phyloP scores from a whole-genome alignment of 2,888 invertebrate genomes.

The Sesamia inferens region DNA sequence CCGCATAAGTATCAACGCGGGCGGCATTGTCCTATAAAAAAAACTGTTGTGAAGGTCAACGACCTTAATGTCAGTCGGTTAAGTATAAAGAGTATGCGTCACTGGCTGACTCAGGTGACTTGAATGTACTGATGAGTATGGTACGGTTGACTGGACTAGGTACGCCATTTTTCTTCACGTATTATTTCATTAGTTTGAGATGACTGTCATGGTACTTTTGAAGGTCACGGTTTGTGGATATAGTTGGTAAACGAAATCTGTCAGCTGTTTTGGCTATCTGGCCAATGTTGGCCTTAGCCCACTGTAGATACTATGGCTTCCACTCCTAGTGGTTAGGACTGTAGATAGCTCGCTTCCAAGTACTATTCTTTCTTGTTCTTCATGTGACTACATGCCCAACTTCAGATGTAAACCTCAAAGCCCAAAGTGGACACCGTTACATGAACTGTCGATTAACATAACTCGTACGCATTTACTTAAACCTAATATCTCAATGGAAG shows the following conservation, averaged over 20 bases:
- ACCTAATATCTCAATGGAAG: not conserved
- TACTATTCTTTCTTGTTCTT: not conserved
- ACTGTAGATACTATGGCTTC: too few species aligned
- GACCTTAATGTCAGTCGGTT: slow-evolving; percentile 62
- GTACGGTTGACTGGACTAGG: slow-evolving; percentile 35
- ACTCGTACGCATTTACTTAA: not conserved
- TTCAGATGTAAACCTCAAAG: not conserved
- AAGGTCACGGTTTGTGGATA: slow-evolving; percentile 16
- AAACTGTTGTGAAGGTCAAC: slow-evolving; percentile 59
- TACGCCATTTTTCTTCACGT: slow-evolving; percentile 30
- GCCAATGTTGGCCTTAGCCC: not conserved
- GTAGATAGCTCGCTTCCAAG: not conserved
- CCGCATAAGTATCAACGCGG: slow-evolving; percentile 43
- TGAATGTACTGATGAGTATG: slow-evolving; percentile 50
- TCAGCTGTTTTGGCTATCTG: slow-evolving; percentile 8
- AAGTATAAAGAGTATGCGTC: slow-evolving; percentile 63
- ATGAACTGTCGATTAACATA: slow-evolving; percentile 2
- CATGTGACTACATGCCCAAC: not conserved
- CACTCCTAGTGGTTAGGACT: not conserved
- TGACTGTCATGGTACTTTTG: slow-evolving; percentile 1
- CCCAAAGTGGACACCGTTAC: not conserved
- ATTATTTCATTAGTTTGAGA: slow-evolving; percentile 17
- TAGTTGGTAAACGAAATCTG: not conserved
- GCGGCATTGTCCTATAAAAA: slow-evolving; percentile 52
- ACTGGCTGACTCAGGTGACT: slow-evolving; percentile 65